These are phyloP conservation scores for Barypeithes pellucidus DNA, from an alignment of 2,888 invertebrate genomes.

Conservation along the genomic window DNA sequence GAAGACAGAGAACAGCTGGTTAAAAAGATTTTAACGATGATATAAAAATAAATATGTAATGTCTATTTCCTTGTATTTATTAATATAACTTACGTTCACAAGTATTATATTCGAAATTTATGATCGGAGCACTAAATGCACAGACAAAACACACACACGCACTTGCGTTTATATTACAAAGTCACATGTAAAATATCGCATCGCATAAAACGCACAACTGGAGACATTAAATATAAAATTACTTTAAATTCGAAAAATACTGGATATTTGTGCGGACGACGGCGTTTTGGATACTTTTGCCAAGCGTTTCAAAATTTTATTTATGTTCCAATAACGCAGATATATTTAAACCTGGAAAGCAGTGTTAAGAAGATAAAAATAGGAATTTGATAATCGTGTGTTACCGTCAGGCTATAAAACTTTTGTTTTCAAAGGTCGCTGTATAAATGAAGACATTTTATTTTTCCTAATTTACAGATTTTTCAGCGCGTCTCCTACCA, in stretches of 20 bases:
- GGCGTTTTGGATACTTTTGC: slow-evolving; percentile 43
- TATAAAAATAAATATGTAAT: too few species aligned
- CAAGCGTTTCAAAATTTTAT: slow-evolving; percentile 52
- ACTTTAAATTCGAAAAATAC: slow-evolving; percentile 23
- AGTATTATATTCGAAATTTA: background rate
- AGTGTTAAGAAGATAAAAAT: slow-evolving; percentile 48
- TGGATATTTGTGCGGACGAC: slow-evolving; percentile 40
- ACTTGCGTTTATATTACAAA: slow-evolving; percentile 7
- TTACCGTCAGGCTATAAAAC: slow-evolving; percentile 36
- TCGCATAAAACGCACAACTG: slow-evolving; percentile 11
- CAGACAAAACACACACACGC: slow-evolving; percentile 4
- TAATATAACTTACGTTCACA: too few species aligned
- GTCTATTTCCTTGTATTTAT: too few species aligned
- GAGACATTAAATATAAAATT: slow-evolving; percentile 6
- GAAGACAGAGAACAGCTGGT: too few species aligned
- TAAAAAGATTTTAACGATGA: too few species aligned
- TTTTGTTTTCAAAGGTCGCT: slow-evolving; percentile 29
- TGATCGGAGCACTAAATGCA: background rate
- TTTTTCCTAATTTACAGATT: background rate
- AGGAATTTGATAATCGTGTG: slow-evolving; percentile 45
- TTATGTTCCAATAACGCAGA: slow-evolving; percentile 55
- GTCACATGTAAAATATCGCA: background rate
- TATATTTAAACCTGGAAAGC: slow-evolving; percentile 54
- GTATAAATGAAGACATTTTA: background rate
- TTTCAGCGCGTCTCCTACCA: too few species aligned